A percentile compares a stretch with the other conserved stretches of the same genome.
Evolutionary conservation across 1,140 invertebrate genomes (phyloP).

Genomic region (Acyrthosiphon pisum): DNA sequence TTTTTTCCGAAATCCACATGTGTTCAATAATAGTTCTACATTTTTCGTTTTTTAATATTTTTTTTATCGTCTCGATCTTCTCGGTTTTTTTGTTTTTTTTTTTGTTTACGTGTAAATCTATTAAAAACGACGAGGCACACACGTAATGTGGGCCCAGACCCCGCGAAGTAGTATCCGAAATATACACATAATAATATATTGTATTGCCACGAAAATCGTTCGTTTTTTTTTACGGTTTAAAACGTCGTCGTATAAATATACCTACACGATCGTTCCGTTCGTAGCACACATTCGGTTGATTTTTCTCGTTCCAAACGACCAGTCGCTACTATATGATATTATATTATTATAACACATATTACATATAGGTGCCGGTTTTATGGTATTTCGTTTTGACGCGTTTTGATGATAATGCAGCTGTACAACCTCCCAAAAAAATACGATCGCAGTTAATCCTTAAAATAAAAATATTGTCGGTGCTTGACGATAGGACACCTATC

Average conservation of each 20-base stretch:
- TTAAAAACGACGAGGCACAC: neutral
- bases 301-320: neutral
- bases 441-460: neutral
- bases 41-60: neutral
- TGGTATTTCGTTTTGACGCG: neutral
- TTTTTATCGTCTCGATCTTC: slow-evolving; percentile 16
- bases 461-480: neutral
- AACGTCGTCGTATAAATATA: neutral
- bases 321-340: neutral
- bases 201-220: neutral
- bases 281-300: neutral
- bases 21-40: slow-evolving; percentile 16
- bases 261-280: neutral
- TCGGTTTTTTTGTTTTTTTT: neutral
- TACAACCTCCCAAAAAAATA: neutral
- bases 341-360: neutral
- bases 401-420: neutral
- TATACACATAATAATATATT: neutral
- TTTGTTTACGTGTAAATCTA: neutral
- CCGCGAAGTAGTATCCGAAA: neutral
- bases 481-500: too few relatives aligned
- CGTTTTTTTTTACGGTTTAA: neutral
- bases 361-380: neutral
- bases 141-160: neutral
- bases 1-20: neutral